Evolutionary conservation across 2,888 invertebrate genomes (phyloP).

Genomic region (Thumatha senex): DNA sequence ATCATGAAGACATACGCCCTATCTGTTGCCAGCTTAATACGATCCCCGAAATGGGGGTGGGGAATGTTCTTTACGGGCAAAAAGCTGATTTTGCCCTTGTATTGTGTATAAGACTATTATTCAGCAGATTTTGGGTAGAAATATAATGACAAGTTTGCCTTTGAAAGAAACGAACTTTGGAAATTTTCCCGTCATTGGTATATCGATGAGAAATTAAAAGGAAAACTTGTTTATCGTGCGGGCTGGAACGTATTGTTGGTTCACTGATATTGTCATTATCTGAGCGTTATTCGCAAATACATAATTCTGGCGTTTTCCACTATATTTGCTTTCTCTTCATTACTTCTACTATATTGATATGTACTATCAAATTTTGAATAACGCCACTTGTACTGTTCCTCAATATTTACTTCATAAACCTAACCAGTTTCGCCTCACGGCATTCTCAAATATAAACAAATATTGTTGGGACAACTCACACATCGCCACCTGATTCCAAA

Average conservation of each 20-base stretch:
- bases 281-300: no score
- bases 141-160: slow-evolving; percentile 16
- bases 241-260: neutral
- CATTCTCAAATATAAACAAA: no score
- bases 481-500: no score
- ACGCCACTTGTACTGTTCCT: no score
- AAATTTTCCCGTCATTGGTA: neutral
- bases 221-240: neutral
- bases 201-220: neutral
- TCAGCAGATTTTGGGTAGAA: slow-evolving; percentile 32
- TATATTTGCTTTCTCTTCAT: no score
- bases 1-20: slow-evolving; percentile 80
- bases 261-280: neutral
- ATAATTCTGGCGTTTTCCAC: no score
- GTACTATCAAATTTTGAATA: no score
- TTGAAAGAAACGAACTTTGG: neutral
- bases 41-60: slow-evolving; percentile 61
- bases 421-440: no score
- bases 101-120: slow-evolving; percentile 33
- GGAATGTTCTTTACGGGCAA: slow-evolving; percentile 47
- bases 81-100: slow-evolving; percentile 37
- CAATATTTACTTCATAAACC: no score
- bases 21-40: slow-evolving; percentile 81
- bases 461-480: no score
- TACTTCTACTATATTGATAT: no score